Percentiles rank a stretch among this genome's conserved stretches.
Evolutionary conservation across 2,888 invertebrate species (phyloP).

Genomic region (Volucella bombylans): DNA sequence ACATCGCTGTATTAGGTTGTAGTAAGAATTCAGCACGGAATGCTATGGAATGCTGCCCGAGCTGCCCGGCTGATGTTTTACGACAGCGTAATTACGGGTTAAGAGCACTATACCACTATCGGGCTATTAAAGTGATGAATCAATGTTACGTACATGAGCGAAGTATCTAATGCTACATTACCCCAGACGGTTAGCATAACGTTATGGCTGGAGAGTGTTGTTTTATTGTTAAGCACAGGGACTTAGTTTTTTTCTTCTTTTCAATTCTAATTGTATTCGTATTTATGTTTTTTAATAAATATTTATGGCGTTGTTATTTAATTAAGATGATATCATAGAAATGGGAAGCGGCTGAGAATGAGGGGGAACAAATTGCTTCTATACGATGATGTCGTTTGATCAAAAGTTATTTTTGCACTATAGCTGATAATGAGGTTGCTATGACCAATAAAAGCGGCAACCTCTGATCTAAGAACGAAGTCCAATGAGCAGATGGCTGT

Average conservation of each 20-base stretch:
- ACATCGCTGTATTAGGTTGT: conserved; percentile 3
- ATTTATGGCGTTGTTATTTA: conserved; percentile 28
- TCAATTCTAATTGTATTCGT: not conserved
- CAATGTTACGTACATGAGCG: conserved; percentile 51
- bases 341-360: not conserved
- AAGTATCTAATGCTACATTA: conserved; percentile 32
- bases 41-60: not conserved
- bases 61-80: conserved; percentile 1
- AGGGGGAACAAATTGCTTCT: conserved; percentile 12
- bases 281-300: conserved; percentile 30
- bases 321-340: conserved; percentile 32
- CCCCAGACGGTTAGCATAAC: conserved; percentile 36
- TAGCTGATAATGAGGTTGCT: too few relatives aligned
- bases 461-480: too few relatives aligned
- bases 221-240: conserved; percentile 1
- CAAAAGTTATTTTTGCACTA: too few relatives aligned
- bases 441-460: too few relatives aligned
- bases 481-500: too few relatives aligned
- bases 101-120: conserved; percentile 2
- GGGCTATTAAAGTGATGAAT: conserved; percentile 42
- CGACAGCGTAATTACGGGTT: conserved; percentile 36
- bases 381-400: too few relatives aligned
- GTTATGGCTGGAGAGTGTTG: conserved; percentile 43
- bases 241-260: not conserved
- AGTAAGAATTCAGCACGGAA: conserved; percentile 28